These are phyloP conservation scores for Argyresthia albistria DNA, from an alignment of 2,888 invertebrate species.

Conservation along the genomic window DNA sequence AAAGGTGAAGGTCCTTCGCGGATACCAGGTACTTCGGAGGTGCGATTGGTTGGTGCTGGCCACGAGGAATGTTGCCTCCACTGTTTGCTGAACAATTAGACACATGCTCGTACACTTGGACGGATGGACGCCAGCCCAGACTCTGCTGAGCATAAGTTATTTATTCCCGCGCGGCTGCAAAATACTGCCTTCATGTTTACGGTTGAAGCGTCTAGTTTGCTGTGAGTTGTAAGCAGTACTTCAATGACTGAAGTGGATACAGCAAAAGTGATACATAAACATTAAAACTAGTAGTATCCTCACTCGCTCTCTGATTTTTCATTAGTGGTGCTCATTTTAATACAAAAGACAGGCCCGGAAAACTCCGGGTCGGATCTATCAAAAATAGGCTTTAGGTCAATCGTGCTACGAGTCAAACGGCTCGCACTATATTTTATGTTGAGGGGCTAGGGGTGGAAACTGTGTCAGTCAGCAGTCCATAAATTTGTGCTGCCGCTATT, in stretches of 20 bases:
- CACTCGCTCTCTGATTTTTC: neutral
- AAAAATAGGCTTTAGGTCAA: neutral
- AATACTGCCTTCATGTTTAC: too few relatives aligned
- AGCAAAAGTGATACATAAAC: neutral
- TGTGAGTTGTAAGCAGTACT: too few relatives aligned
- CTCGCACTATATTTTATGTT: neutral
- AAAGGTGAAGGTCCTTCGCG: constrained; percentile 63
- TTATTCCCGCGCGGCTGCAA: too few relatives aligned
- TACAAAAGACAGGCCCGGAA: neutral
- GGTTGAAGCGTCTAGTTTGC: too few relatives aligned
- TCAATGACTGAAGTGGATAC: neutral
- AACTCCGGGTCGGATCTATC: neutral
- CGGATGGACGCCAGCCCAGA: neutral
- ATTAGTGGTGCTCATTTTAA: neutral
- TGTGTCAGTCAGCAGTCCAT: constrained; percentile 14
- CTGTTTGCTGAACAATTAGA: constrained; percentile 30
- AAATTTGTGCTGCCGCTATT: constrained; percentile 14
- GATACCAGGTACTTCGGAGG: constrained; percentile 52
- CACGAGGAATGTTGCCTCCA: constrained; percentile 13
- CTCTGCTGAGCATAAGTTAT: neutral
- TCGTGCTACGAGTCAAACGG: neutral
- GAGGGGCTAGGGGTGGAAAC: constrained; percentile 1
- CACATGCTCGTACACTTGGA: neutral
- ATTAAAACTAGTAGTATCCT: too few relatives aligned
- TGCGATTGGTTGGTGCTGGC: constrained; percentile 1